These are phyloP conservation scores for Cerastis leucographa DNA, from an alignment of 2,888 invertebrate genomes.

Conservation along the genomic window DNA sequence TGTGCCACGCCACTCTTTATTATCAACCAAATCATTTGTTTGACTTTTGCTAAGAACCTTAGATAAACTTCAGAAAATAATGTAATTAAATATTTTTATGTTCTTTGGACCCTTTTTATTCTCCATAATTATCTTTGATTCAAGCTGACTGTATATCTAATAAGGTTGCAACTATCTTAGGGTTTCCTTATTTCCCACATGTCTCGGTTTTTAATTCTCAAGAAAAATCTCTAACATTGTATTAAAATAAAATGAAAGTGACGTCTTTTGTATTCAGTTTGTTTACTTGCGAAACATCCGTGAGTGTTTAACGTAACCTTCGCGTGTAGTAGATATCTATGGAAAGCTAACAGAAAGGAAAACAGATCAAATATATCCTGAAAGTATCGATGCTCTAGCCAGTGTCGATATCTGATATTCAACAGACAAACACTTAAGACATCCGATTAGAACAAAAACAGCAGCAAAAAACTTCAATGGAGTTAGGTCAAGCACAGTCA, in stretches of 20 bases:
- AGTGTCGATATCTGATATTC: constrained; percentile 26
- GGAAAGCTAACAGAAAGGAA: constrained; percentile 53
- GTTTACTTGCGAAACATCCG: constrained; percentile 77
- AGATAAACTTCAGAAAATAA: neutral
- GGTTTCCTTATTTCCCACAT: constrained; percentile 56
- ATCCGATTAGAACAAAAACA: constrained; percentile 51
- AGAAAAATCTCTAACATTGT: constrained; percentile 51
- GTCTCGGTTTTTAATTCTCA: constrained; percentile 53
- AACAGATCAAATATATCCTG: constrained; percentile 48
- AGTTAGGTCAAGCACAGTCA: constrained; percentile 46
- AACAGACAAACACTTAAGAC: constrained; percentile 30
- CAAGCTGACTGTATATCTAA: neutral
- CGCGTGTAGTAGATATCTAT: constrained; percentile 47
- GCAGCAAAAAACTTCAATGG: constrained; percentile 37
- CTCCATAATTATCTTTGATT: constrained; percentile 27
- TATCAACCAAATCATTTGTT: constrained; percentile 60
- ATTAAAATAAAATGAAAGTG: constrained; percentile 73
- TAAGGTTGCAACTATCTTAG: constrained; percentile 19
- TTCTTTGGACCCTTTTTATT: neutral
- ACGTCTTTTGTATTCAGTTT: constrained; percentile 73
- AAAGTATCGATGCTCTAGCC: constrained; percentile 39
- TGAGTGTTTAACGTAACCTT: constrained; percentile 68
- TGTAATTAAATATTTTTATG: neutral
- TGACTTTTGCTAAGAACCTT: constrained; percentile 32
- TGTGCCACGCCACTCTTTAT: constrained; percentile 70